Evolutionary conservation across 1,140 invertebrate species (phyloP).

Genomic region (Papilio polytes): DNA sequence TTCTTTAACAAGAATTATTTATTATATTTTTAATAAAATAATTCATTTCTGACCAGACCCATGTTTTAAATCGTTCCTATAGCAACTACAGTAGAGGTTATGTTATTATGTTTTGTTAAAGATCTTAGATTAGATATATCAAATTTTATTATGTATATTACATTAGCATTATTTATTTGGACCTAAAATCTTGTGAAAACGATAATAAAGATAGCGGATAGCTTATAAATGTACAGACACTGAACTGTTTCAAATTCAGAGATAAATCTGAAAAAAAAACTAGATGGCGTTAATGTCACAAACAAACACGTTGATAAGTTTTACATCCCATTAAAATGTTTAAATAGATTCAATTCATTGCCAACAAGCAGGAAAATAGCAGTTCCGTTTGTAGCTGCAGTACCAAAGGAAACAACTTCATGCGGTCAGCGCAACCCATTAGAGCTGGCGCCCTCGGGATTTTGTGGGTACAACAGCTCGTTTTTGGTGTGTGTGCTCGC

Average conservation of each 20-base stretch:
- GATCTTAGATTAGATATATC: too few relatives aligned
- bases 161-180: too few relatives aligned
- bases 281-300: not conserved
- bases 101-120: too few relatives aligned
- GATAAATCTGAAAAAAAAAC: too few relatives aligned
- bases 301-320: not conserved
- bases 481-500: not conserved
- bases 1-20: not conserved
- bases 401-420: not conserved
- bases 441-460: not conserved
- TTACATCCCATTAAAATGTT: not conserved
- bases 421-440: not conserved
- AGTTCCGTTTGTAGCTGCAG: not conserved
- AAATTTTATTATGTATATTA: too few relatives aligned
- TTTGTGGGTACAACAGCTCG: not conserved
- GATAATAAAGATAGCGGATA: too few relatives aligned
- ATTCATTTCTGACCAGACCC: not conserved
- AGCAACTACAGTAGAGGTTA: too few relatives aligned
- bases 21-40: not conserved
- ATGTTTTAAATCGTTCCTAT: too few relatives aligned
- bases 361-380: not conserved
- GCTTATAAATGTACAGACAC: too few relatives aligned
- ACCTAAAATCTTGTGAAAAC: too few relatives aligned
- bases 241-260: too few relatives aligned
- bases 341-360: not conserved